A percentile compares a stretch with the other conserved stretches of the same genome.
Evolutionary conservation across 1,140 invertebrate species (phyloP).

Genomic region (Euura lappo): DNA sequence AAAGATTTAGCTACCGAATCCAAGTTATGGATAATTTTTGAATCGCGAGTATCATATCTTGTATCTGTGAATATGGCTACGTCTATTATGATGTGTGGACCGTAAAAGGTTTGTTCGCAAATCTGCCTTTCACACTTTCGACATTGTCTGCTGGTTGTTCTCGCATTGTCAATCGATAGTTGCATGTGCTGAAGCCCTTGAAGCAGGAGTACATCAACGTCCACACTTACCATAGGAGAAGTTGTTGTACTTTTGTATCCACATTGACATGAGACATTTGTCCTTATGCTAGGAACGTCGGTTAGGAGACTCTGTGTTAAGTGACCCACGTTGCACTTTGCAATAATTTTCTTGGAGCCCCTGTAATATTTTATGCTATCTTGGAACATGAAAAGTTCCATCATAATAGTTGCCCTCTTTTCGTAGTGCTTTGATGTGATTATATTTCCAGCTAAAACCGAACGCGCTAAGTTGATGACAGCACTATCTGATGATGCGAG

Average conservation of each 20-base stretch:
- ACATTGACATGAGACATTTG: background rate
- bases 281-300: background rate
- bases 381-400: no score
- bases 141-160: background rate
- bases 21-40: background rate
- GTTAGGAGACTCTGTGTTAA: background rate
- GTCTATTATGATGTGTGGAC: background rate
- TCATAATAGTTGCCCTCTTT: no score
- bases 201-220: background rate
- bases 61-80: background rate
- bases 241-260: background rate
- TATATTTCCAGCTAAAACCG: no score
- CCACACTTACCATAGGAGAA: background rate
- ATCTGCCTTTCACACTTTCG: background rate
- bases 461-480: no score
- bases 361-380: no score
- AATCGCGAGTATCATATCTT: background rate
- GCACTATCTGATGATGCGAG: no score
- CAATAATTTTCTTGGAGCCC: background rate
- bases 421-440: no score
- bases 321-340: background rate
- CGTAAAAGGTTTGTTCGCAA: background rate
- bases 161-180: background rate
- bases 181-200: background rate
- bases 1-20: background rate